Evolutionary conservation across 2,888 invertebrate genomes (phyloP).

Genomic region (Philopedon plagiatum): DNA sequence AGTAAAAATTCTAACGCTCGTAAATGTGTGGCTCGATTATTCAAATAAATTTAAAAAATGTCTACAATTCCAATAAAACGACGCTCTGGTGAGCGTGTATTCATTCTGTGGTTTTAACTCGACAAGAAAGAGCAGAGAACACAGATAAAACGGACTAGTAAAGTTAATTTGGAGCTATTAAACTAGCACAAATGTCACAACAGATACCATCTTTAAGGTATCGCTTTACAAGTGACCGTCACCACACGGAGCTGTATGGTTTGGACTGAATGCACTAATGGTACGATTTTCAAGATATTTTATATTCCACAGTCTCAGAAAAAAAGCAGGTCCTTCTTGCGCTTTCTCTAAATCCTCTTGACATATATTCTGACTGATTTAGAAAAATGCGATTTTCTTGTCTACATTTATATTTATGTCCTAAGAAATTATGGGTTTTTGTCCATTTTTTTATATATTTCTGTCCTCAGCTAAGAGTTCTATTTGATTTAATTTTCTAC

Average conservation of each 20-base stretch:
- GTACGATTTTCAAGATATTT: neutral
- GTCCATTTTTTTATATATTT: no score
- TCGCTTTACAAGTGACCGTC: conserved; percentile 57
- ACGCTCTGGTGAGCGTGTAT: conserved; percentile 16
- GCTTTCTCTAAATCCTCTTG: no score
- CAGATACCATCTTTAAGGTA: conserved; percentile 57
- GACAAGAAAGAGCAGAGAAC: conserved; percentile 52
- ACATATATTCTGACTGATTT: no score
- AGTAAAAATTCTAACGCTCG: neutral
- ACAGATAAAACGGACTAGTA: conserved; percentile 62
- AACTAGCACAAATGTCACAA: conserved; percentile 64
- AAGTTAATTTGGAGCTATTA: conserved; percentile 65
- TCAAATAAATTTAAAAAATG: conserved; percentile 34
- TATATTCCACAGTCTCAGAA: no score
- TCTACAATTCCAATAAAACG: conserved; percentile 25
- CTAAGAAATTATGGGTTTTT: no score
- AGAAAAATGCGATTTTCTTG: no score
- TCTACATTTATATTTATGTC: no score
- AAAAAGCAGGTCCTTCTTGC: no score
- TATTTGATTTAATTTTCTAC: no score
- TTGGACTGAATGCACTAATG: conserved; percentile 26
- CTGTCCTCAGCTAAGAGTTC: no score
- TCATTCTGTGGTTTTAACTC: conserved; percentile 20
- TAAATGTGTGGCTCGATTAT: conserved; percentile 24
- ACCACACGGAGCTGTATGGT: conserved; percentile 41